Percentiles rank a stretch among this genome's conserved stretches.
These are phyloP conservation scores for Polymixis flavicincta DNA, from an alignment of 2,888 invertebrate genomes.

Conservation along the genomic window DNA sequence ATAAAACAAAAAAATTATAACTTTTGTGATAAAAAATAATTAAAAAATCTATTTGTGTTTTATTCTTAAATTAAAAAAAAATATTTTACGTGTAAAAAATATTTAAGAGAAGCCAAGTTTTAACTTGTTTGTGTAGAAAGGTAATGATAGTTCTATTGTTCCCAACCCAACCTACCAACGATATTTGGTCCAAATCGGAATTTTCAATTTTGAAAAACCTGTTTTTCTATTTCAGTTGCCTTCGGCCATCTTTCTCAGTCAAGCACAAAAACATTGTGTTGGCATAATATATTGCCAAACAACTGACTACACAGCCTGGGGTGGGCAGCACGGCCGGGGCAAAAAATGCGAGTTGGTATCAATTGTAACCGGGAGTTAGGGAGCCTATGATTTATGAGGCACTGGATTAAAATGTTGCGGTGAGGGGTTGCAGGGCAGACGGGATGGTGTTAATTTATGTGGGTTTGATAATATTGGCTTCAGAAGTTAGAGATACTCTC, in stretches of 20 bases:
- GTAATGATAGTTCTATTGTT: too few species aligned
- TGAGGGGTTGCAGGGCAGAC: constrained; percentile 10
- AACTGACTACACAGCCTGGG: constrained; percentile 57
- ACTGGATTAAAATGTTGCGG: constrained; percentile 80
- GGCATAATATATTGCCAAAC: constrained; percentile 58
- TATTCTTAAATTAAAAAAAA: too few species aligned
- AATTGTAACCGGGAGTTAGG: constrained; percentile 73
- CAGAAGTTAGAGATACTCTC: not conserved
- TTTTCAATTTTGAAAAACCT: not conserved
- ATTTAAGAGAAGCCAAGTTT: too few species aligned
- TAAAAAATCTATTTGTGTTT: too few species aligned
- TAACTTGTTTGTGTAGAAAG: too few species aligned
- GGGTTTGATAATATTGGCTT: constrained; percentile 1
- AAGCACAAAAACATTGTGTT: constrained; percentile 38
- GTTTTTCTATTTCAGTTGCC: constrained; percentile 5
- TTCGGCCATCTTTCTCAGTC: not conserved
- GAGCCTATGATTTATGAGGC: constrained; percentile 81
- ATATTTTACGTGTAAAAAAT: too few species aligned
- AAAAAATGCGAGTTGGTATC: constrained; percentile 77
- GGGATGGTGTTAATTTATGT: not conserved
- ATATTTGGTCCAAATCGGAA: not conserved
- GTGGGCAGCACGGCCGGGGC: constrained; percentile 23
- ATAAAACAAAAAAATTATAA: too few species aligned
- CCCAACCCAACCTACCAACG: not conserved
- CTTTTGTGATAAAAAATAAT: too few species aligned